A percentile compares a stretch with the other conserved stretches of the same genome.
Conservation (phyloP, 2,113 vertebrate genomes). For the Pica pica region DNA sequence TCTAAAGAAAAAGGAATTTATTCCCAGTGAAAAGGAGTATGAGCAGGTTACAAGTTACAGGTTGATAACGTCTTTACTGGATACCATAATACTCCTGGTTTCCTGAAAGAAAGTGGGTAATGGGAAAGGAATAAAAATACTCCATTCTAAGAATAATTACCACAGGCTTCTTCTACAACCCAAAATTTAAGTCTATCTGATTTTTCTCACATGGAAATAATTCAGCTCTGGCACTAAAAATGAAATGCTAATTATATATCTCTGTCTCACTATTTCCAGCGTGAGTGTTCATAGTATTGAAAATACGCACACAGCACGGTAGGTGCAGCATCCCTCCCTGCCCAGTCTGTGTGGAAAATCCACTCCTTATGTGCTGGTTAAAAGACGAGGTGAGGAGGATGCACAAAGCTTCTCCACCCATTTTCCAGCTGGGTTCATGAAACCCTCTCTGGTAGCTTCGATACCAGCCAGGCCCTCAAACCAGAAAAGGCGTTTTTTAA, state of each 20-base stretch:
- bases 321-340: not conserved
- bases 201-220: conserved; percentile 1
- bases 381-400: not conserved
- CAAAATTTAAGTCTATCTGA: not conserved
- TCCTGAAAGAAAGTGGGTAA: not conserved
- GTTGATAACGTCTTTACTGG: not conserved
- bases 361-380: not conserved
- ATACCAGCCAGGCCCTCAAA: not conserved
- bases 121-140: not conserved
- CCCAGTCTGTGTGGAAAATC: not conserved
- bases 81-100: not conserved
- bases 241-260: conserved; percentile 15
- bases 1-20: not conserved
- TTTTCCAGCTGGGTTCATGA: not conserved
- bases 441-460: not conserved
- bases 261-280: not conserved
- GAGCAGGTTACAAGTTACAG: not conserved
- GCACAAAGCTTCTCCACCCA: not conserved
- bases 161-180: not conserved
- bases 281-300: not conserved
- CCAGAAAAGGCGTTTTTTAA: fast-evolving
- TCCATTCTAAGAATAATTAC: not conserved
- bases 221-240: not conserved
- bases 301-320: not conserved
- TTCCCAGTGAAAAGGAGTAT: not conserved